Evolutionary conservation across 2,888 invertebrate genomes (phyloP).

Genomic region (Gari tellinella): DNA sequence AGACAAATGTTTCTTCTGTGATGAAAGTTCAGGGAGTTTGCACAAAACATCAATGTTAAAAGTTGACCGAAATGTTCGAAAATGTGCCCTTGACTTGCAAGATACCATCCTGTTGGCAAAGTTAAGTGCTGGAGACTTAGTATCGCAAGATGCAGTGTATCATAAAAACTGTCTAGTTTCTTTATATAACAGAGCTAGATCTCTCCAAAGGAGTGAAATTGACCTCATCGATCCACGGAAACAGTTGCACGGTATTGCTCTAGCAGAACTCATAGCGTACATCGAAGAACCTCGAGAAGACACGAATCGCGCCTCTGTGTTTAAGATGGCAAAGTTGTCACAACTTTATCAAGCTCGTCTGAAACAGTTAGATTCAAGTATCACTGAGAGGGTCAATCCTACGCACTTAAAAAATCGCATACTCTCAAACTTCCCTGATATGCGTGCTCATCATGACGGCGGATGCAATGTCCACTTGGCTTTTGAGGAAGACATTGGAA

Average conservation of each 20-base stretch:
- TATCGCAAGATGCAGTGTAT: too few species aligned
- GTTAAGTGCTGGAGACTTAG: not conserved
- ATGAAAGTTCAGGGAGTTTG: not conserved
- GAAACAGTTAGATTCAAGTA: not conserved
- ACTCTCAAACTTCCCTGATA: not conserved
- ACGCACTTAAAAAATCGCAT: conserved; percentile 6
- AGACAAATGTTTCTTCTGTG: conserved; percentile 13
- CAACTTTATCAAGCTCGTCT: not conserved
- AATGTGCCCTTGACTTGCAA: not conserved
- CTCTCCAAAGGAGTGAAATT: too few species aligned
- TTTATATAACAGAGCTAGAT: too few species aligned
- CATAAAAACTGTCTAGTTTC: too few species aligned
- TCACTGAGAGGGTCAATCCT: not conserved
- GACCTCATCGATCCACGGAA: too few species aligned
- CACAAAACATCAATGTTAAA: conserved; percentile 4
- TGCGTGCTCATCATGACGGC: not conserved
- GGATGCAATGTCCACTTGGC: not conserved
- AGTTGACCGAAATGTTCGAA: not conserved
- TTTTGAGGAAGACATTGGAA: conserved; percentile 8
- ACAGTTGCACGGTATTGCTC: conserved; percentile 1
- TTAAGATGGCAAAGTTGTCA: not conserved
- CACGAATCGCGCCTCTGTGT: conserved; percentile 3
- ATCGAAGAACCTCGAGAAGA: not conserved
- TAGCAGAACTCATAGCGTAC: conserved; percentile 13
- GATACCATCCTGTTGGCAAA: conserved; percentile 1